Evolutionary conservation across 1,140 invertebrate species (phyloP), one percentile per base, ranked within the genome.

Genomic region (Apis cerana): DNA sequence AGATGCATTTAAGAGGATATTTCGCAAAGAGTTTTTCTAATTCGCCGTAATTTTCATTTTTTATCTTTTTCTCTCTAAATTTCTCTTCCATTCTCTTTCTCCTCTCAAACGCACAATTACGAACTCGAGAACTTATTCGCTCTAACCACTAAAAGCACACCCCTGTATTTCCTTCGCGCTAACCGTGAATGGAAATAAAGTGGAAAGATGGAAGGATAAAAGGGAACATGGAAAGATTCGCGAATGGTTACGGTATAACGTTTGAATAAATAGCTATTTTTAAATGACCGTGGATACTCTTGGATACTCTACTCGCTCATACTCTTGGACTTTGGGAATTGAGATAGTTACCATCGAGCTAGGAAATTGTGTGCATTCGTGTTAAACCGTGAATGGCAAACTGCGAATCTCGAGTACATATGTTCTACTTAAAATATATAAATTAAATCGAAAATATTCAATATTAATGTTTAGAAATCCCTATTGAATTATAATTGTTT

Each of bases 181-280:
- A 21, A 21, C 59, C 50, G 1, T 13, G 71, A n/a, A 19, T 64
- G 43, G 72, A 69, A 82, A 54, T 52, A 13, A 61, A 82, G 72
- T 59, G n/a, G n/a, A n/a, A 21, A 61, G 77, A 68, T 21, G 62
- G 7, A 43, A 43, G 58, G n/a, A n/a, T n/a, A 43, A 27, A 27
- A 27, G 27, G n/a, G n/a, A 75, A 50, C 52, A 72, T 43, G 62
- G 50, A 76, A 68, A 76, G 69, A 48, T 80, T 80, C 52, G 67
- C 77, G 33, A 52, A 27, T 50, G 69, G 61, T 23, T 65, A 70
- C 33, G 33, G 50, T 61, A n/a, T 19, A 52, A 80, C 69, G 52
- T 54, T 62, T 27, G 33, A 65, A 75, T 75, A 75, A 80, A 75
- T 21, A 65, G 52, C 59, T 80, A 74, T 72, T 72, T 74, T 43